These are phyloP conservation scores for Synergus itoensis DNA, from an alignment of 2,888 invertebrate species.

Conservation along the genomic window DNA sequence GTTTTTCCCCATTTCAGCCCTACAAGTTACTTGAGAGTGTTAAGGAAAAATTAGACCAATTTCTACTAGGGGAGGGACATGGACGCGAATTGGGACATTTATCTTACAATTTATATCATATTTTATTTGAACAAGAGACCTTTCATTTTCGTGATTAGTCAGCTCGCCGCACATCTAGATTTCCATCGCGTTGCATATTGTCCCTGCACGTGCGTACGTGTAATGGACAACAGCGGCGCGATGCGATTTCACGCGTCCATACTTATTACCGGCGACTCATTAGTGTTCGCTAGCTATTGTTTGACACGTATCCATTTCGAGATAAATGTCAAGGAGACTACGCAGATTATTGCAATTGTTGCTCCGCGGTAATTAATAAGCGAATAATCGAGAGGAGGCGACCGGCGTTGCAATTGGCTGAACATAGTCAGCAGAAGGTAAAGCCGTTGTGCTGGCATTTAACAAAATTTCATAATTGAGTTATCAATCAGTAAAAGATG, in stretches of 20 bases:
- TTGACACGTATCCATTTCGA: conserved; percentile 68
- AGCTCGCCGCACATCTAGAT: conserved; percentile 16
- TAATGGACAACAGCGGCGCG: conserved; percentile 39
- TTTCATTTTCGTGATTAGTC: conserved; percentile 3
- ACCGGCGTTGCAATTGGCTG: conserved; percentile 1
- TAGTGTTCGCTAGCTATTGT: conserved; percentile 69
- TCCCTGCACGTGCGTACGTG: conserved; percentile 45
- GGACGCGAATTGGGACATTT: no score
- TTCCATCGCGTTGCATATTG: conserved; percentile 46
- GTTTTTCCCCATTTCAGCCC: no score
- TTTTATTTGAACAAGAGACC: background rate
- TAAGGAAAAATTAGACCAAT: no score
- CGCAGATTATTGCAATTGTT: conserved; percentile 58
- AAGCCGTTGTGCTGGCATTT: conserved; percentile 22
- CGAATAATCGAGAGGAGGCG: conserved; percentile 49
- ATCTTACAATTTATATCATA: no score
- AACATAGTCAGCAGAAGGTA: conserved; percentile 26
- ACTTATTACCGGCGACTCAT: conserved; percentile 66
- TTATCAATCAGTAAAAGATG: conserved; percentile 17
- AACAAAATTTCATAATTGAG: conserved; percentile 33
- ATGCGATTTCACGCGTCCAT: conserved; percentile 55
- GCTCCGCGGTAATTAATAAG: conserved; percentile 65
- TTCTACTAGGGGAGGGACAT: no score
- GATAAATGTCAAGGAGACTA: conserved; percentile 72
- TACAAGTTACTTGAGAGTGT: no score